Base-by-base conservation (phyloP, 2,888 invertebrate genomes). In the Sympetrum striolatum region DNA sequence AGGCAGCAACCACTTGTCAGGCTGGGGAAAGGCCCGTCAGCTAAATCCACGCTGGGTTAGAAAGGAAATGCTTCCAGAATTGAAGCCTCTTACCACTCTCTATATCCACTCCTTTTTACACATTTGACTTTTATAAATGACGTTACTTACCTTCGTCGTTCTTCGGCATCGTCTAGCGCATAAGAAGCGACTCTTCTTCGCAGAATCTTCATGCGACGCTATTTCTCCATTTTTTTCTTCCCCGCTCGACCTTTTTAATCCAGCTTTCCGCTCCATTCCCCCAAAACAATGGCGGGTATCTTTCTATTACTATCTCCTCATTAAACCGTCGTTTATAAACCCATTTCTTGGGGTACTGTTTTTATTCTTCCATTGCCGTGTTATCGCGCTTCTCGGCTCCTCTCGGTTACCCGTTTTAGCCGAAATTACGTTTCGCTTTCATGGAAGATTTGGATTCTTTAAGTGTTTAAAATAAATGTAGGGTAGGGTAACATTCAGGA, bases 121-220 rank as follows among this genome's bases (percentile, higher is more conserved):
- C 86, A 86, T 64, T 73, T 64, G 86, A 86, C 86, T 86, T 64
- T 86, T 60, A 86, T 60, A 86, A 86, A 86, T 86, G 86, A 86
- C 37, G 64, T 64, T 35, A 64, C 86, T 86, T 60, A 58, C 86
- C 86, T 58, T 35, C 82, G 58, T 35, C 58, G 58, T 82, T 58
- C 58, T 6, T n/a, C n/a, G 86, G 64, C 37, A 64, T 37, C 64
- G 86, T 37, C 86, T 64, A 35, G 60, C 37, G 60, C 86, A 44
- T 80, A 80, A 80, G 80, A 80, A 80, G 37, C 22, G 14, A 5
- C 80, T 39, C 80, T 12, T 37, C 35, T 14, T 35, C 80, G 25
- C 80, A 4, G 15, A 14, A 15, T n/a, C 80, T 80, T 44, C n/a
- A 79, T 35, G 31, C 81, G 39, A 22, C 2, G 22, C 6, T 81